Evolutionary conservation across 2,113 vertebrate genomes (phyloP), one percentile per base, ranked within the genome.

Genomic region (Eublepharis macularius): DNA sequence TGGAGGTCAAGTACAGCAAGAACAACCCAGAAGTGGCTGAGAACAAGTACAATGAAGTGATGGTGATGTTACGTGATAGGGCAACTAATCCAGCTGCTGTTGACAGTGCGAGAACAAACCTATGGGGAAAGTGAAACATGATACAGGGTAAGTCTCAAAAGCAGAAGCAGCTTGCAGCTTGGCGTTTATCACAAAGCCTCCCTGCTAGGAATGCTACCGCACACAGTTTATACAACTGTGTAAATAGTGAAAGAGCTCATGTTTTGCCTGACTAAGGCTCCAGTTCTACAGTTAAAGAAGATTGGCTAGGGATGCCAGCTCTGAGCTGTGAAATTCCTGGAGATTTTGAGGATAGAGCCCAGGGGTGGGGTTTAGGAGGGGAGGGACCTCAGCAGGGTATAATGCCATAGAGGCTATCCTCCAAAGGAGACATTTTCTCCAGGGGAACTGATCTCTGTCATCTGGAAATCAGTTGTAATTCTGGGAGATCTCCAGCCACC

Each of bases 161-260:
- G 47, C 63, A n/a, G 17, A 66, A 43, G 68, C 69, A 84, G 60
- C 51, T 0, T 0, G 36, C 73, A 0, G 0, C 16, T 70, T 39
- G 17, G 26, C 43, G 70, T 26, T 74, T 1, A 0, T 19, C 47
- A 34, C 85, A 60, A 36, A 49, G 29, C 19, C 29, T 57, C 82
- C 41, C 63, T 54, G 0, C 0, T 0, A 1, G 43, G 84, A 21
- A 73, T n/a, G 0, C 39, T 0, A 76, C n/a, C 10, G 0, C 0
- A 81, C 69, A 66, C 78, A 84, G 36, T 43, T 72, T 0, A 0
- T 36, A 21, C 24, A 70, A 72, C 54, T 72, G n/a, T 34, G 74
- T 75, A 69, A 41, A 63, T 65, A 80, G 65, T 49, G 60, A n/a
- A 66, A 76, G n/a, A 66, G 32, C 41, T 45, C 13, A 14, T 43